Percentiles rank a stretch among this genome's conserved stretches.
phyloP scores from a whole-genome alignment of 1,140 invertebrate genomes.

The Hylyphantes graminicola region DNA sequence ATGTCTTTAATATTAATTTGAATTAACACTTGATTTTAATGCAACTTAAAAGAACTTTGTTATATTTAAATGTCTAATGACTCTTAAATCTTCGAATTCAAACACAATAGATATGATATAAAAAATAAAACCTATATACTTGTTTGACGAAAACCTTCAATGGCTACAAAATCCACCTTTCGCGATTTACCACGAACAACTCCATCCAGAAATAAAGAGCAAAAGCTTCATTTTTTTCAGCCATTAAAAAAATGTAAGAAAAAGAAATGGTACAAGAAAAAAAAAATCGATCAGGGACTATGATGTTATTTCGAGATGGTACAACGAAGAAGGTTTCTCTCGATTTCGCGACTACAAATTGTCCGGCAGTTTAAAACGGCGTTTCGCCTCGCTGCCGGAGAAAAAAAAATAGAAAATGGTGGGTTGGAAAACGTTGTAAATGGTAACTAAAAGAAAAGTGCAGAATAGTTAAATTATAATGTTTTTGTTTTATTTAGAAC shows the following conservation, averaged over 20 bases:
- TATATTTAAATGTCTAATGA: too few species aligned
- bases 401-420: conserved; percentile 3
- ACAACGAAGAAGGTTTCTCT: conserved; percentile 22
- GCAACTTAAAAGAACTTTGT: too few species aligned
- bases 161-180: not conserved
- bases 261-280: not conserved
- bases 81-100: too few species aligned
- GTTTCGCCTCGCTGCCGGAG: not conserved
- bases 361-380: conserved; percentile 49
- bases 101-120: not conserved
- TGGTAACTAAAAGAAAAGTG: not conserved
- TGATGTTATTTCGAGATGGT: conserved; percentile 47
- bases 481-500: too few species aligned
- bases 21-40: too few species aligned
- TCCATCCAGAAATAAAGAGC: not conserved
- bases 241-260: conserved; percentile 5
- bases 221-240: not conserved
- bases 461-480: not conserved
- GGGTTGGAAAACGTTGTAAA: too few species aligned
- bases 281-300: conserved; percentile 40
- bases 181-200: not conserved
- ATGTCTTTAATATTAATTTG: too few species aligned
- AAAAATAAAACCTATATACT: not conserved
- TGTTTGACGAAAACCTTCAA: not conserved
- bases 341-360: conserved; percentile 55